Conservation (phyloP, 2,797 vertebrate species). For the Lacerta bilineata region DNA sequence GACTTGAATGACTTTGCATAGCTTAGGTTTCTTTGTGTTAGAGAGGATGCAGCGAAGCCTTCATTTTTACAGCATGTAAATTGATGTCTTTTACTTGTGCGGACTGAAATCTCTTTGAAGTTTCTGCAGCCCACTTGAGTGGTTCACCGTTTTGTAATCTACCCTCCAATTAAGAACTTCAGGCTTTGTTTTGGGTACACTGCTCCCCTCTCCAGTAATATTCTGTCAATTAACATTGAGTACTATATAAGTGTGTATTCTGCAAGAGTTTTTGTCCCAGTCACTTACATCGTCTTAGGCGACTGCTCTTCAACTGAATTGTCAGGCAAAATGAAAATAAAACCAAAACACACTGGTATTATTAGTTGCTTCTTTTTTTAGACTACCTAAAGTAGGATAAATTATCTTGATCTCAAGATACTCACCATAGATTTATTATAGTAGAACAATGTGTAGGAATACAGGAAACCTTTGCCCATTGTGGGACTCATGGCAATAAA, state of each 20-base stretch:
- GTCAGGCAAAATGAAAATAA: constrained; percentile 1
- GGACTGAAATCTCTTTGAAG: not conserved
- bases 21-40: not conserved
- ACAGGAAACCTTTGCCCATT: too few relatives aligned
- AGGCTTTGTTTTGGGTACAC: not conserved
- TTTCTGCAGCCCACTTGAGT: not conserved
- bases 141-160: not conserved
- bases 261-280: not conserved
- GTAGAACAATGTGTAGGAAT: not conserved
- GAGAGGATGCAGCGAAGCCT: not conserved
- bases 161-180: not conserved
- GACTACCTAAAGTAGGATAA: not conserved
- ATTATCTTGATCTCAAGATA: not conserved
- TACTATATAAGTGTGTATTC: not conserved
- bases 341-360: not conserved
- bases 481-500: constrained; percentile 1
- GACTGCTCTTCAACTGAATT: not conserved
- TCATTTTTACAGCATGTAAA: not conserved
- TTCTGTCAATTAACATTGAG: not conserved
- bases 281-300: not conserved
- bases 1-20: not conserved
- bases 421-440: constrained; percentile 11
- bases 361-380: not conserved
- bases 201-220: not conserved
- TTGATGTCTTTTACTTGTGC: not conserved